These are phyloP conservation scores for Drosophila atripex DNA, from an alignment of 2,888 invertebrate species.

Conservation along the genomic window DNA sequence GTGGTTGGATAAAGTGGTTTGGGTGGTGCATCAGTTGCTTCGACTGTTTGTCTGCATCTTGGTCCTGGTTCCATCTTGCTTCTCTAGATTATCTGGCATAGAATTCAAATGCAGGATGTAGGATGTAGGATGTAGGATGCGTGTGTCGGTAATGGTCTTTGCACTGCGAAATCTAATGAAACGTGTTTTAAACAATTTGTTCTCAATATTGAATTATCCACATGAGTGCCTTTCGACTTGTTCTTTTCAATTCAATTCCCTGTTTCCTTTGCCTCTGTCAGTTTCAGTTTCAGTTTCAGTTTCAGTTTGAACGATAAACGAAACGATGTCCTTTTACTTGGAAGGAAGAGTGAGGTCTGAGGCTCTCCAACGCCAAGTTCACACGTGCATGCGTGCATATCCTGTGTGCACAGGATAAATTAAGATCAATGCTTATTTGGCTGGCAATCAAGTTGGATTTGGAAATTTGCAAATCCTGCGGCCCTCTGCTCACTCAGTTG, in stretches of 20 bases:
- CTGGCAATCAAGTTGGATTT: constrained; percentile 30
- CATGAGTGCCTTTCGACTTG: constrained; percentile 67
- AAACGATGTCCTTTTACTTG: constrained; percentile 6
- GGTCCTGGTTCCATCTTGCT: background rate
- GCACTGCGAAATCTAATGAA: constrained; percentile 74
- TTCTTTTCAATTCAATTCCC: constrained; percentile 23
- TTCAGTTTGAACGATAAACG: constrained; percentile 8
- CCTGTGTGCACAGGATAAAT: constrained; percentile 15
- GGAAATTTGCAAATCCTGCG: constrained; percentile 1
- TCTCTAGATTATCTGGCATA: constrained; percentile 21
- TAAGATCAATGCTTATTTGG: constrained; percentile 41
- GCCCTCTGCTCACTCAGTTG: constrained; percentile 14
- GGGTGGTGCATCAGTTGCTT: constrained; percentile 31
- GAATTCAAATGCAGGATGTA: constrained; percentile 59
- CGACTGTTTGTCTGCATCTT: constrained; percentile 31
- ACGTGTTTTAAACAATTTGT: constrained; percentile 80
- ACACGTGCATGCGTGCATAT: background rate
- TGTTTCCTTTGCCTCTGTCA: background rate
- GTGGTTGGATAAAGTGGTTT: background rate
- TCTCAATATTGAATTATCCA: constrained; percentile 76
- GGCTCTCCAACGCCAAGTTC: background rate
- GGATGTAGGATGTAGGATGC: constrained; percentile 3
- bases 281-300: background rate
- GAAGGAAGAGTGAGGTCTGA: too few species aligned
- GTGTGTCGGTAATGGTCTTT: constrained; percentile 47